phyloP scores from a whole-genome alignment of 1,140 invertebrate genomes.

The Sipha flava region DNA sequence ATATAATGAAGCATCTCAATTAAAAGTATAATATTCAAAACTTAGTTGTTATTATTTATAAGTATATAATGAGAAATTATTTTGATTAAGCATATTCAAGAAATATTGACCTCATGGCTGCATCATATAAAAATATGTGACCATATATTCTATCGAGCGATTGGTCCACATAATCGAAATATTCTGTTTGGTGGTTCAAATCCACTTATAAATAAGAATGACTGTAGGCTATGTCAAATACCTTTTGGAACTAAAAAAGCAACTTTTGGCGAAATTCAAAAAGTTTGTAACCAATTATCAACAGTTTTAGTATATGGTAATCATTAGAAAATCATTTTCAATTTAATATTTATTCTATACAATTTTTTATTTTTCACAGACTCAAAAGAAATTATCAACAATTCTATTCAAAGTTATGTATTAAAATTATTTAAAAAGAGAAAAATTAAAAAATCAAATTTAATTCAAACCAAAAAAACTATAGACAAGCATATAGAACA shows the following conservation, averaged over 20 bases:
- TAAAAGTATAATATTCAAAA: conserved; percentile 4
- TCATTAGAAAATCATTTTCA: background rate
- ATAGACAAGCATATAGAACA: conserved; percentile 14
- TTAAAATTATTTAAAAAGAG: conserved; percentile 36
- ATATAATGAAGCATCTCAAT: conserved; percentile 61
- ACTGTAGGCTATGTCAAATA: conserved; percentile 59
- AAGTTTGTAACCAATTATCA: conserved; percentile 63
- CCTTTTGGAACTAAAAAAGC: conserved; percentile 76
- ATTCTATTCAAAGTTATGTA: conserved; percentile 32
- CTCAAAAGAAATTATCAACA: conserved; percentile 27
- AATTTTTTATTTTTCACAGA: background rate
- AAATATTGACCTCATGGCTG: conserved; percentile 61
- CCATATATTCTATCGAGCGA: conserved; percentile 70
- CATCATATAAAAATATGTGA: conserved; percentile 57
- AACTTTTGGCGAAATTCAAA: conserved; percentile 69
- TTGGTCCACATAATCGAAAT: conserved; percentile 60
- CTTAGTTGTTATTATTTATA: background rate
- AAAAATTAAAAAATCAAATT: conserved; percentile 34
- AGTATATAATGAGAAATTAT: background rate
- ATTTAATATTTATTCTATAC: background rate
- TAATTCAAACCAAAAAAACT: conserved; percentile 20
- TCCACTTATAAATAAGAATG: conserved; percentile 56
- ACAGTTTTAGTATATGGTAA: conserved; percentile 66
- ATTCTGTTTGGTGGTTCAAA: conserved; percentile 68
- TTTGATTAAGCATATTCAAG: conserved; percentile 65